Percentiles rank a stretch among this genome's conserved stretches.
Conservation (phyloP, 1,140 invertebrate species). For the Zaprionus davidi region DNA sequence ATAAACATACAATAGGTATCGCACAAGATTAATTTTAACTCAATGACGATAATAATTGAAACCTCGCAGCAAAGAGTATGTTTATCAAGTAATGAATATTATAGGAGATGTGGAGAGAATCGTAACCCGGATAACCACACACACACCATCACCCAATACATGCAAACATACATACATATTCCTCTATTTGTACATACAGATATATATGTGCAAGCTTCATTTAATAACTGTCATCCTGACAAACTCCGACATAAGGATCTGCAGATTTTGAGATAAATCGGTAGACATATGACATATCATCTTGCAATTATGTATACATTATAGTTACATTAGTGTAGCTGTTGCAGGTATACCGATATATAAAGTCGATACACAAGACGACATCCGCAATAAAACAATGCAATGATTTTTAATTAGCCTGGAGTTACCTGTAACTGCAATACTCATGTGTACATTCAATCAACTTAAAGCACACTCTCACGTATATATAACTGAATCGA, state of each 20-base stretch:
- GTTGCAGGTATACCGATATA: background rate
- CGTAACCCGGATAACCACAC: background rate
- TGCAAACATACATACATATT: conserved; percentile 8
- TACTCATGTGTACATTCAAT: background rate
- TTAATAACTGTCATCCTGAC: background rate
- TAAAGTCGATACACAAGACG: no score
- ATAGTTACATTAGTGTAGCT: background rate
- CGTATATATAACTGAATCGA: background rate
- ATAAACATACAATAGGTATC: background rate
- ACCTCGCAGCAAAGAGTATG: conserved; percentile 45
- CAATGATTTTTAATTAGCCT: background rate
- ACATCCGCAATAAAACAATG: no score
- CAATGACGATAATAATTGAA: conserved; percentile 23
- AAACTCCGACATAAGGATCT: background rate
- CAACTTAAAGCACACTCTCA: background rate
- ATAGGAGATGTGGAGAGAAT: background rate
- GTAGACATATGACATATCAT: conserved; percentile 47
- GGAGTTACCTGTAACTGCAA: background rate
- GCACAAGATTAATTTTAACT: conserved; percentile 26
- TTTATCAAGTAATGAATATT: conserved; percentile 4
- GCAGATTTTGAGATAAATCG: conserved; percentile 1
- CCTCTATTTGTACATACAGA: background rate
- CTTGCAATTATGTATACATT: conserved; percentile 8
- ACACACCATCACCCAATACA: background rate
- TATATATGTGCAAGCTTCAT: background rate